Evolutionary conservation across 2,888 invertebrate species (phyloP), one percentile per base, ranked within the genome.

Genomic region (Xestia c-nigrum): DNA sequence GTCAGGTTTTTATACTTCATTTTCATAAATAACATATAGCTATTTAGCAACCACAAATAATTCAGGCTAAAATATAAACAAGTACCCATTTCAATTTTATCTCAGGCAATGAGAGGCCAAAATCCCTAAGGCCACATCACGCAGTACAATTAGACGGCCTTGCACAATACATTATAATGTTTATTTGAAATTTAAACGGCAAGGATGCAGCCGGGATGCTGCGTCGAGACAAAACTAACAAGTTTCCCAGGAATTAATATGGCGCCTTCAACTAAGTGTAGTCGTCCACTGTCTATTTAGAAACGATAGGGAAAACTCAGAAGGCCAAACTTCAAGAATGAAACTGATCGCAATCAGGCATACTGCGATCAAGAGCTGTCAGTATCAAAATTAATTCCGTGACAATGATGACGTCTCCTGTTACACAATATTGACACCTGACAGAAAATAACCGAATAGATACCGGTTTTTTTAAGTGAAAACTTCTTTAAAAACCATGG

Each of bases 181-280:
- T 89, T 91, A 89, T 89, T 91, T 89, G 87, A 87, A 89, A 89
- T 89, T 90, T 88, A 88, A 89, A 87, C 87, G 75, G 81, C 85
- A 77, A 87, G 86, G 84, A 84, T 89, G 85, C 84, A 83, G 86
- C 86, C 82, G 67, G 84, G 84, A 81, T 84, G 72, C 87, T 86
- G 88, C 89, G 85, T 86, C 87, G 88, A 88, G 88, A 81, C 89
- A 89, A 87, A 86, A 89, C 90, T 91, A 91, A 91, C 91, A 90
- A 92, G 90, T 91, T 91, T 86, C 85, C 78, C 81, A 87, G 84
- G 88, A 91, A 89, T 89, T 89, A 90, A 86, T 84, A 84, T 87
- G 87, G 83, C 87, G 85, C 87, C 86, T 87, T 86, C 47, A 84
- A 76, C 80, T 71, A 16, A 80, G 63, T 65, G 85, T 84, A 81